Base-by-base conservation (phyloP, 2,888 invertebrate species). In the Pachymerium ferrugineum region DNA sequence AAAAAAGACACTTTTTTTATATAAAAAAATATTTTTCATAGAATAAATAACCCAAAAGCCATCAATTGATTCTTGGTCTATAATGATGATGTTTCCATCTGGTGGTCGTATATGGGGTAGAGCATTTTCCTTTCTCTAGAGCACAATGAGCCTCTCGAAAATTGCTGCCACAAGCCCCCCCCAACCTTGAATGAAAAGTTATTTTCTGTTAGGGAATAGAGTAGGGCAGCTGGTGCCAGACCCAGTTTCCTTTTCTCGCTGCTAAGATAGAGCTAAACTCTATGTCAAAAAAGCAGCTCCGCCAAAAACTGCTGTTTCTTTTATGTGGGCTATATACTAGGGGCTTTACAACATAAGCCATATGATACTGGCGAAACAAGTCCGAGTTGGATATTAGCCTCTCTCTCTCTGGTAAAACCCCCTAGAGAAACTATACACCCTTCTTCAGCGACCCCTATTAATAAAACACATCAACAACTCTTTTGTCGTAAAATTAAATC, bases 141-240 rank as follows among this genome's bases (percentile, higher is more conserved):
- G 47, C 19, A 47, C 47, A 47, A 47, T 47, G 47, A 47, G 47
- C 47, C 47, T n/a, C 47, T 47, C 47, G 47, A 47, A 47, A 47
- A 47, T 47, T 47, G 47, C 47, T 16, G 47, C 47, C 47, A 47
- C 47, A 47, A 47, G 47, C 47, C 47, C 47, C n/a, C n/a, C 22
- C 22, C 47, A 47, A 47, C 47, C 47, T 47, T 47, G 47, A 47
- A 47, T 47, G 47, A 47, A 47, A 47, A 47, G 47, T 47, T 47
- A 47, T 47, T 47, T 47, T 47, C 47, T 47, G 47, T 47, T 47
- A 47, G 47, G 47, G 47, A 47, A 47, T 47, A 47, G 47, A 47
- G 47, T 47, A 47, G 22, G 22, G 47, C 47, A 47, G 47, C 47
- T 47, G 47, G 19, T 47, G 47, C 47, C 47, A 47, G 19, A 16